Evolutionary conservation across 2,888 invertebrate genomes (phyloP).

Genomic region (Coenonympha glycerion): DNA sequence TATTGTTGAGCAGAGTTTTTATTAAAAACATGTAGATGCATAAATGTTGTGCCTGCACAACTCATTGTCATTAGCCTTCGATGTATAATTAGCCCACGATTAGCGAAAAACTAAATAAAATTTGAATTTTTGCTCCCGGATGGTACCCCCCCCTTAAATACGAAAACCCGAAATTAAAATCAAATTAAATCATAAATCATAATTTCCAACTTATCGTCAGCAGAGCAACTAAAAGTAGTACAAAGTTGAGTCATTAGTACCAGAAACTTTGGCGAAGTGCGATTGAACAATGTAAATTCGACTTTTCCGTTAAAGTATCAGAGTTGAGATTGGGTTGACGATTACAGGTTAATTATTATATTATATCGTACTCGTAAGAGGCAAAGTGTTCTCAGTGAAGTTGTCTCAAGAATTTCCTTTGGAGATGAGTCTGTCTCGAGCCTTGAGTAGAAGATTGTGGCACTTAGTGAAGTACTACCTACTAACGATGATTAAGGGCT

Average conservation of each 20-base stretch:
- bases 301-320: not conserved
- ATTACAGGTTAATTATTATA: constrained; percentile 9
- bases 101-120: no score
- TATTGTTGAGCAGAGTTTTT: no score
- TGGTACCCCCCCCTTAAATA: no score
- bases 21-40: no score
- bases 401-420: constrained; percentile 13
- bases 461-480: not conserved
- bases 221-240: not conserved
- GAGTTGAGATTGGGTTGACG: not conserved
- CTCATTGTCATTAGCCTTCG: no score
- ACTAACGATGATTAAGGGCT: not conserved
- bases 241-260: not conserved
- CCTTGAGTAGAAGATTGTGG: not conserved
- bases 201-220: not conserved
- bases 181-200: not conserved
- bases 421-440: not conserved
- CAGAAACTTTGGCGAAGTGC: not conserved
- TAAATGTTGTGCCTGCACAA: no score
- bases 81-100: no score
- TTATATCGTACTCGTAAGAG: no score
- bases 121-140: no score
- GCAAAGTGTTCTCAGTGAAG: constrained; percentile 2
- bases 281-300: not conserved
- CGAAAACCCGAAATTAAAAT: not conserved